A percentile compares a stretch with the other conserved stretches of the same genome.
phyloP scores from a whole-genome alignment of 37 sponge, comb jelly and placozoan species.

The Bolinopsis microptera region DNA sequence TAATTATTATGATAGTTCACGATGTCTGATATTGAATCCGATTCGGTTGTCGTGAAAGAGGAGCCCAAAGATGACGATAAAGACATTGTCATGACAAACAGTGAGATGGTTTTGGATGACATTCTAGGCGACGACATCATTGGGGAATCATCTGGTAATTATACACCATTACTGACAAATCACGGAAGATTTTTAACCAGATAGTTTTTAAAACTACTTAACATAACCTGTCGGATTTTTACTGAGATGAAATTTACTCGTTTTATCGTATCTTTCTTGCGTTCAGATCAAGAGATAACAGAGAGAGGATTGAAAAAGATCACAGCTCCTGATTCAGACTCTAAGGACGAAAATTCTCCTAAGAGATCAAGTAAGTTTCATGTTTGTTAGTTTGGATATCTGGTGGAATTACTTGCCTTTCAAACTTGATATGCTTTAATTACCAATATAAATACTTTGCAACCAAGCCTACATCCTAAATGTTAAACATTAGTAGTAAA shows the following conservation, averaged over 20 bases:
- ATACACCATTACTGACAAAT: no score
- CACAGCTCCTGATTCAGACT: background rate
- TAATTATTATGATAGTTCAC: background rate
- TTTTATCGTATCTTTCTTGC: no score
- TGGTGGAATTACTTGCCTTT: no score
- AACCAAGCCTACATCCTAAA: no score
- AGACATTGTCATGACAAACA: slow-evolving; percentile 41
- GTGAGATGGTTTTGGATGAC: slow-evolving; percentile 56
- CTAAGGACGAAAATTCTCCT: background rate
- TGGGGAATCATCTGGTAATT: slow-evolving; percentile 35
- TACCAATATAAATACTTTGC: no score
- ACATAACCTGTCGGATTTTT: no score
- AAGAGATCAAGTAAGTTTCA: slow-evolving; percentile 18
- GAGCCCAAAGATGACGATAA: slow-evolving; percentile 48
- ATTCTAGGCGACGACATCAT: slow-evolving; percentile 63
- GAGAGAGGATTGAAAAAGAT: slow-evolving; percentile 23
- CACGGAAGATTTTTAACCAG: no score
- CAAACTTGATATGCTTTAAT: no score
- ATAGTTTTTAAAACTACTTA: no score
- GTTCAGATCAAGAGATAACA: slow-evolving; percentile 57
- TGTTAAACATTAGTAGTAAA: no score
- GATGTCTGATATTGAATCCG: slow-evolving; percentile 26
- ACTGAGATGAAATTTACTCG: no score
- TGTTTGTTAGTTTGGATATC: background rate
- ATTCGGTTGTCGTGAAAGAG: background rate